Percentiles rank a stretch among this genome's conserved stretches.
Evolutionary conservation across 2,888 invertebrate species (phyloP).

Genomic region (Chirona hameri): DNA sequence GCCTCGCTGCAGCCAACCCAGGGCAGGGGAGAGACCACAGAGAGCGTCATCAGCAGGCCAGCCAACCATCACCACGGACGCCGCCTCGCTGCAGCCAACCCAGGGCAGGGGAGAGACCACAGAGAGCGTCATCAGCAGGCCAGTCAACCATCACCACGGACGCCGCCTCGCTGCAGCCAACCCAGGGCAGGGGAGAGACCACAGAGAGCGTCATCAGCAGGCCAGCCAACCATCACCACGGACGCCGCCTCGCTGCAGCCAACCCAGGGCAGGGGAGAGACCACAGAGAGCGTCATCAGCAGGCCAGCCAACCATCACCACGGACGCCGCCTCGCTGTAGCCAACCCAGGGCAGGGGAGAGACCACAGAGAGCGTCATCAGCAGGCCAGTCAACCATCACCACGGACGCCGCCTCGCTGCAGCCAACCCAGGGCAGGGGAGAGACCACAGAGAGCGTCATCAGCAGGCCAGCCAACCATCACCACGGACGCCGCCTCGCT

Average conservation of each 20-base stretch:
- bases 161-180: slow-evolving; percentile 69
- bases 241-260: slow-evolving; percentile 73
- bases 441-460: too few species aligned
- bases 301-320: slow-evolving; percentile 97
- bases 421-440: neutral
- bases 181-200: neutral
- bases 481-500: slow-evolving; percentile 88
- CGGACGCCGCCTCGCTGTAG: slow-evolving; percentile 75
- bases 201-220: slow-evolving; percentile 58
- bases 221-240: slow-evolving; percentile 96
- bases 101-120: neutral
- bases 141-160: slow-evolving; percentile 98
- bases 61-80: slow-evolving; percentile 97
- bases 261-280: neutral
- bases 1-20: slow-evolving; percentile 65
- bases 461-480: slow-evolving; percentile 92
- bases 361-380: slow-evolving; percentile 49
- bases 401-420: slow-evolving; percentile 80
- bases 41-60: slow-evolving; percentile 63
- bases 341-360: neutral
- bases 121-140: slow-evolving; percentile 58
- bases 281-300: slow-evolving; percentile 50
- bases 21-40: neutral
- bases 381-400: slow-evolving; percentile 95
- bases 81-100: slow-evolving; percentile 68